Conservation (phyloP, 2,113 vertebrate genomes). For the Arizona elegans region DNA sequence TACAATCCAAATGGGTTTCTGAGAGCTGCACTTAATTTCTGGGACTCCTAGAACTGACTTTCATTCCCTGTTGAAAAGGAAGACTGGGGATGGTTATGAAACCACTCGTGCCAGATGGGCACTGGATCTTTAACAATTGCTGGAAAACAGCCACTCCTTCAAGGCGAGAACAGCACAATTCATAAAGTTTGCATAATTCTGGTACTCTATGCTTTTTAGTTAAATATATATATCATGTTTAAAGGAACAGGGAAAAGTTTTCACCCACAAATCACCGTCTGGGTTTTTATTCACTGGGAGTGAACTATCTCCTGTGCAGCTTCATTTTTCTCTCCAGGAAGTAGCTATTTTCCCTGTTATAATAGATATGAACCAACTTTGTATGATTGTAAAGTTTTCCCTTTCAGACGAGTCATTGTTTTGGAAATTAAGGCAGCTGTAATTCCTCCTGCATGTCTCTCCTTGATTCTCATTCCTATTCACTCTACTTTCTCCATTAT, state of each 20-base stretch:
- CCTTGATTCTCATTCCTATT: background rate
- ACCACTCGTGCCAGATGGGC: background rate
- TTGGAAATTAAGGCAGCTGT: background rate
- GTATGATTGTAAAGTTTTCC: background rate
- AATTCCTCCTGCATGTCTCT: background rate
- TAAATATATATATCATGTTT: background rate
- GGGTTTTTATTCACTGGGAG: background rate
- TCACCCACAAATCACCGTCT: background rate
- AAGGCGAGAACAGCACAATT: background rate
- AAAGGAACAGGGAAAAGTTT: background rate
- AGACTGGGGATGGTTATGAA: background rate
- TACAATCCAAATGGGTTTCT: background rate
- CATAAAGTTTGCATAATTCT: background rate
- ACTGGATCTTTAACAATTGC: background rate
- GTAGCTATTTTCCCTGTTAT: background rate
- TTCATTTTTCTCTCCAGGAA: background rate
- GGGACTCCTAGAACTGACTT: background rate
- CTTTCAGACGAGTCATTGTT: background rate
- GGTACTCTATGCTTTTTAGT: background rate
- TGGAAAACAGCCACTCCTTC: background rate
- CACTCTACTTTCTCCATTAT: background rate
- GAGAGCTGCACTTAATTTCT: background rate
- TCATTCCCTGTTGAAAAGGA: background rate
- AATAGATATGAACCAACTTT: background rate
- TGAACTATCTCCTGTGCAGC: background rate